Evolutionary conservation across 1,140 invertebrate genomes (phyloP), one percentile per base, ranked within the genome.

Genomic region (Bactericera cockerelli): DNA sequence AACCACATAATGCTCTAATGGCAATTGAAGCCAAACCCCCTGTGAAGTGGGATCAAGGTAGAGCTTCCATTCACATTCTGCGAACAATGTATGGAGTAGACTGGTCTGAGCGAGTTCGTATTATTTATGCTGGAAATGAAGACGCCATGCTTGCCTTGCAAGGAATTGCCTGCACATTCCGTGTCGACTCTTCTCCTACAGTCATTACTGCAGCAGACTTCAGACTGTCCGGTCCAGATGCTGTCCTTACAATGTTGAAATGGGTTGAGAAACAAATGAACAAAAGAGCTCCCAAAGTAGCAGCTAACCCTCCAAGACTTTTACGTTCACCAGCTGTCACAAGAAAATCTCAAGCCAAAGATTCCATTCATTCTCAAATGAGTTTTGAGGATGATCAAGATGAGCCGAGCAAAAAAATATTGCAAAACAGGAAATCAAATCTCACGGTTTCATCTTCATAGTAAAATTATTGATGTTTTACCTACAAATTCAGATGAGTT

Each of bases 51-150:
- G 88, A 93, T 68, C 92, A 93, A 71, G 89, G 85, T 61, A 80
- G 87, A 49, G 90, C 89, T 57, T 89, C 87, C 0, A 89, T 92
- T 65, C 91, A 93, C 67, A 93, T 93, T 62, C 68, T 93, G 28
- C 79, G 89, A 59, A 92, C 88, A 1, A 85, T 87, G 0, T 92
- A 92, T 67, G 90, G 89, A 13, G 78, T 92, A 0, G 89, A 93
- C 67, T 93, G 90, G 89, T 87, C 85, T 64, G 89, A 93, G 68
- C 78, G 89, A 55, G 89, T 93, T 59, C 79, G 88, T 63, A 89
- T 92, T 64, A 89, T 93, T 64, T 93, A 91, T 65, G 89, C 83
- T 49, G 90, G 90, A 59, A 89, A 93, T 69, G 89, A 93, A 71
- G 90, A 93, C 68, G 89, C 89, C 19, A 91, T 93, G 83, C 75